Evolutionary conservation across 2,797 vertebrate species (phyloP).

Genomic region (Sylvilagus floridanus): DNA sequence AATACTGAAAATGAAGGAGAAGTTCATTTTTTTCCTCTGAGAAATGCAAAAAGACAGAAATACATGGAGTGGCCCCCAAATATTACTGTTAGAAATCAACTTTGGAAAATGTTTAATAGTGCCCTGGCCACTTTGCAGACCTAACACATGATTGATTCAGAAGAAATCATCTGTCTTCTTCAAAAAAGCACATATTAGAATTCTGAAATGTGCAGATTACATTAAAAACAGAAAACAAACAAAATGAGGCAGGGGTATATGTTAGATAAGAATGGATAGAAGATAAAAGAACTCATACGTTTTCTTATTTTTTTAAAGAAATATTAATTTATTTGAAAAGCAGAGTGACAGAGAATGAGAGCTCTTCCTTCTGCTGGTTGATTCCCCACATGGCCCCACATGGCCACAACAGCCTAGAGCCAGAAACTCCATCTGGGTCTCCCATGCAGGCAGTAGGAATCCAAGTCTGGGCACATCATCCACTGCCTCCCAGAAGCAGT

Average conservation of each 20-base stretch:
- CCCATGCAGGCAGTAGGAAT: no score
- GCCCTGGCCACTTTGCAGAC: not conserved
- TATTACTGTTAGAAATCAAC: not conserved
- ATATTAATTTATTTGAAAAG: no score
- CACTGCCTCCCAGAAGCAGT: no score
- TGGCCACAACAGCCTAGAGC: no score
- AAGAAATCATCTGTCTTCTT: not conserved
- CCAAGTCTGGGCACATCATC: no score
- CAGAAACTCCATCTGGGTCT: no score
- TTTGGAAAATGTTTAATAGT: not conserved
- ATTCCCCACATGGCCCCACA: no score
- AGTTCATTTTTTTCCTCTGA: not conserved
- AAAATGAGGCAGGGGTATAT: not conserved
- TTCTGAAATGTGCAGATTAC: not conserved
- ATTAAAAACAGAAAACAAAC: not conserved
- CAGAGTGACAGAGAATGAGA: no score
- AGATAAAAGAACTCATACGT: not conserved
- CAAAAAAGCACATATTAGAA: not conserved
- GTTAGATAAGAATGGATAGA: not conserved
- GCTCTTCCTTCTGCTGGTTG: no score
- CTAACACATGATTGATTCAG: not conserved
- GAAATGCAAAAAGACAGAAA: not conserved
- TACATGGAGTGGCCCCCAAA: not conserved
- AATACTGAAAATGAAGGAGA: not conserved
- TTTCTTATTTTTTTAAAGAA: not conserved